Conservation (phyloP, 2,113 vertebrate species). For the Crotophaga sulcirostris region DNA sequence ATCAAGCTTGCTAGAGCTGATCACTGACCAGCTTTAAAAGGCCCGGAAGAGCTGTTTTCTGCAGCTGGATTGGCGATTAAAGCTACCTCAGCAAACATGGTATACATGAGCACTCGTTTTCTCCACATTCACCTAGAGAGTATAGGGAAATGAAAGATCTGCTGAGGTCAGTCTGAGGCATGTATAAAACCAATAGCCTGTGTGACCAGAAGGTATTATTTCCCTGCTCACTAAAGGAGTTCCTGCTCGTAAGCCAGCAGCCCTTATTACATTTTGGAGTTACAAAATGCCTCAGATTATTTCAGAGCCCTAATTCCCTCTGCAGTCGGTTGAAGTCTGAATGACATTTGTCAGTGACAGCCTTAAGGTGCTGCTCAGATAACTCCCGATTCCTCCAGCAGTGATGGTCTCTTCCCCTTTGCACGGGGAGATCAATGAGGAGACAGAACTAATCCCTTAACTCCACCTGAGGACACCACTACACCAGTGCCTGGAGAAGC, state of each 20-base stretch:
- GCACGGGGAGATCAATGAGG: accelerated
- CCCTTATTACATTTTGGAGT: not conserved
- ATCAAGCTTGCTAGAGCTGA: not conserved
- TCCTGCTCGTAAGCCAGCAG: not conserved
- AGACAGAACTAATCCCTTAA: not conserved
- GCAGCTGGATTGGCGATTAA: not conserved
- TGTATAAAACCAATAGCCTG: not conserved
- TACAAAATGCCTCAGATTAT: not conserved
- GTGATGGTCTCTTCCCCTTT: not conserved
- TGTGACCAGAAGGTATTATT: not conserved
- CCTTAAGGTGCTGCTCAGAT: not conserved
- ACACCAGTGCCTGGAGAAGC: not conserved
- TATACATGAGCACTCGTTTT: not conserved
- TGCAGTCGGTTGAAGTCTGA: not conserved
- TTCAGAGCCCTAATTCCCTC: not conserved
- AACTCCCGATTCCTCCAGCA: not conserved
- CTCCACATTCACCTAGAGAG: not conserved
- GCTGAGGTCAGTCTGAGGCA: not conserved
- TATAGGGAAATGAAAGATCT: not conserved
- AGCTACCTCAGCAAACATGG: not conserved
- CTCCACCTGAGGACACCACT: not conserved
- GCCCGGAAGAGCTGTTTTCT: not conserved
- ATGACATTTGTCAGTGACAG: accelerated
- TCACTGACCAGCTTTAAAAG: slow-evolving; percentile 7
- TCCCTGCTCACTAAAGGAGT: not conserved